phyloP scores from a whole-genome alignment of 2,888 invertebrate species.

The Lucinisca nassula region DNA sequence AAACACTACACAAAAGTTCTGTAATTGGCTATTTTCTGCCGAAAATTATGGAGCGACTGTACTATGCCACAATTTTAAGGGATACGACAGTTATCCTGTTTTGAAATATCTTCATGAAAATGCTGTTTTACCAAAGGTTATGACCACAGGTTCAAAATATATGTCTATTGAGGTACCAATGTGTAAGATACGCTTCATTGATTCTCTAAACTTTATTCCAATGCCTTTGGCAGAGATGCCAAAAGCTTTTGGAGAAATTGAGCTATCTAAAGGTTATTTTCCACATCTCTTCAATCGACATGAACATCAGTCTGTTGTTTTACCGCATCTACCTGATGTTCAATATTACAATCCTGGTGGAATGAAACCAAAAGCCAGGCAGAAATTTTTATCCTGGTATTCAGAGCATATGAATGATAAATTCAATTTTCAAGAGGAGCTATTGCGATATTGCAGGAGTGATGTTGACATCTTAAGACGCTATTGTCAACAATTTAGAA shows the following conservation, averaged over 20 bases:
- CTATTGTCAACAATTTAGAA: slow-evolving; percentile 56
- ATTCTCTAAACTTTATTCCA: slow-evolving; percentile 52
- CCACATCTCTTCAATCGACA: slow-evolving; percentile 61
- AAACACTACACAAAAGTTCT: slow-evolving; percentile 59
- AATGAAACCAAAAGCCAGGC: slow-evolving; percentile 56
- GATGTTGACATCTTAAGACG: slow-evolving; percentile 55
- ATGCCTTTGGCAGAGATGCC: slow-evolving; percentile 61
- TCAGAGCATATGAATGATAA: slow-evolving; percentile 24
- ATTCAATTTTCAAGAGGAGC: slow-evolving; percentile 48
- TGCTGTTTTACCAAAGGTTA: neutral
- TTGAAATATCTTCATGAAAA: neutral
- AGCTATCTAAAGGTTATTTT: slow-evolving; percentile 60
- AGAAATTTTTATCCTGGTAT: slow-evolving; percentile 54
- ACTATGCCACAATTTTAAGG: slow-evolving; percentile 13
- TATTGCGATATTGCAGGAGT: slow-evolving; percentile 47
- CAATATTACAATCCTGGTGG: slow-evolving; percentile 59
- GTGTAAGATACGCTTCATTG: slow-evolving; percentile 21
- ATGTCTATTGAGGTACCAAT: slow-evolving; percentile 15
- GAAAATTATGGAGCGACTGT: slow-evolving; percentile 31
- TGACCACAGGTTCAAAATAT: slow-evolving; percentile 12
- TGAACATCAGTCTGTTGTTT: slow-evolving; percentile 44
- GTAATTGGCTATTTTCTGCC: slow-evolving; percentile 51
- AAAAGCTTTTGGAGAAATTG: slow-evolving; percentile 50
- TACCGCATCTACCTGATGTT: slow-evolving; percentile 51
- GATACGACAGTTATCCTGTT: slow-evolving; percentile 6